phyloP scores from a whole-genome alignment of 2,797 vertebrate species.

The Diplodus sargus region DNA sequence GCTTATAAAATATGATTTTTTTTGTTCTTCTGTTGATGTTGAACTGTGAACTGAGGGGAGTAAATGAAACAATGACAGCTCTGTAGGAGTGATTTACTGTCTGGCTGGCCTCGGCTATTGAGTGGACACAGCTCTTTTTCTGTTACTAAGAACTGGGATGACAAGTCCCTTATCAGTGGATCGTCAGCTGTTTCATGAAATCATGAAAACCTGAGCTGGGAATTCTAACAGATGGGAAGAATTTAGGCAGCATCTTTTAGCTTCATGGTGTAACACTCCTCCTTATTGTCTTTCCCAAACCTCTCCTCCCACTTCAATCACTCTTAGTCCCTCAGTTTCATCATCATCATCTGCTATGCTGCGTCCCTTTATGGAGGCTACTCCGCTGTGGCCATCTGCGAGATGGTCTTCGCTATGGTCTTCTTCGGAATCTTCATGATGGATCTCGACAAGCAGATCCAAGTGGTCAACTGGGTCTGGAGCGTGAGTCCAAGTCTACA shows the following conservation, averaged over 20 bases:
- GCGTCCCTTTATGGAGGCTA: conserved; percentile 75
- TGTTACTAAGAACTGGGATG: not conserved
- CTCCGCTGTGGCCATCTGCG: conserved; percentile 80
- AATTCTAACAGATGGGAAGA: conserved; percentile 32
- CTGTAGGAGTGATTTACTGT: conserved; percentile 49
- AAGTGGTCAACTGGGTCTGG: conserved; percentile 89
- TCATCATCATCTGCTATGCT: conserved; percentile 89
- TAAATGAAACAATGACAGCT: conserved; percentile 37
- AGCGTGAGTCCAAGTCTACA: conserved; percentile 82
- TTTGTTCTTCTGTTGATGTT: conserved; percentile 22
- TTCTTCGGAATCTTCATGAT: conserved; percentile 88
- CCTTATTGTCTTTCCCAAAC: rapidly evolving
- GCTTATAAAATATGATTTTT: not conserved
- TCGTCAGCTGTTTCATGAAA: conserved; percentile 13
- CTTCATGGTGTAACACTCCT: not conserved
- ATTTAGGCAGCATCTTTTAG: conserved; percentile 33
- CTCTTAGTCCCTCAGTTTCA: conserved; percentile 84
- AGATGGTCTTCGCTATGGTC: conserved; percentile 83
- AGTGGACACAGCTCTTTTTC: conserved; percentile 34
- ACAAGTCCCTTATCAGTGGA: not conserved
- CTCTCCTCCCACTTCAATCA: not conserved
- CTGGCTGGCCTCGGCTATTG: not conserved
- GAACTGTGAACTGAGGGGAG: conserved; percentile 19
- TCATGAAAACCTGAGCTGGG: not conserved
- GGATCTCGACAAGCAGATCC: conserved; percentile 85